Base-by-base conservation (phyloP, 2,113 vertebrate genomes). In the Gallinago undulata region DNA sequence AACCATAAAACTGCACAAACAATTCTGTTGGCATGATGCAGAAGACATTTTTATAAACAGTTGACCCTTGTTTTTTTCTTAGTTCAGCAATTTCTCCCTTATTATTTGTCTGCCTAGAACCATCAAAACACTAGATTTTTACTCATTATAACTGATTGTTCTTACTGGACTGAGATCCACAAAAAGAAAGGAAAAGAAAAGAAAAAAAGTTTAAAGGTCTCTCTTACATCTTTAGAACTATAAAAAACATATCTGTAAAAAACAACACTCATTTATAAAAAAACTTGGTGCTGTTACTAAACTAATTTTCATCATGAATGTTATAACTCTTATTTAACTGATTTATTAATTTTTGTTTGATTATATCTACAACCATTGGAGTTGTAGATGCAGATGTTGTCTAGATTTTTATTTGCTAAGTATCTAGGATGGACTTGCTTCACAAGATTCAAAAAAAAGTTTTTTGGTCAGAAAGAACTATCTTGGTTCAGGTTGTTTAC, bases 61-160 rank as follows among this genome's bases (percentile, higher is more conserved):
- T 48, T 83, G 11, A 11, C 5, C 10, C 17, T 89, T 35, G 6
- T 6, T 41, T 63, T 59, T 63, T 67, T 82, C 33, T 81, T 63
- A 23, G 15, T 89, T 90, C 60, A 74, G 10, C 17, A 74, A 16
- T 56, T 87, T 90, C 27, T 45, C 10, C 39, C 33, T 94, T 21
- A 31, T 87, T 91, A 75, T 79, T 89, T 84, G 5, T 81, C 45
- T 87, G 60, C 64, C 60, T 90, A 56, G 7, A 92, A 69, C 45
- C 28, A 93, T 73, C 24, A 70, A 81, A 81, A 25, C 47, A 11
- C 50, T 82, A 31, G 12, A 55, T 41, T 84, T 89, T 82, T 74
- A 13, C 41, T 84, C 45, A 37, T 87, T 82, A 39, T 56, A 87
- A 60, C 8, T 73, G 25, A 39, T 75, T 68, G 30, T 53, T 76